These are phyloP conservation scores for Mellivora capensis DNA, from an alignment of 2,113 vertebrate species.

Conservation along the genomic window DNA sequence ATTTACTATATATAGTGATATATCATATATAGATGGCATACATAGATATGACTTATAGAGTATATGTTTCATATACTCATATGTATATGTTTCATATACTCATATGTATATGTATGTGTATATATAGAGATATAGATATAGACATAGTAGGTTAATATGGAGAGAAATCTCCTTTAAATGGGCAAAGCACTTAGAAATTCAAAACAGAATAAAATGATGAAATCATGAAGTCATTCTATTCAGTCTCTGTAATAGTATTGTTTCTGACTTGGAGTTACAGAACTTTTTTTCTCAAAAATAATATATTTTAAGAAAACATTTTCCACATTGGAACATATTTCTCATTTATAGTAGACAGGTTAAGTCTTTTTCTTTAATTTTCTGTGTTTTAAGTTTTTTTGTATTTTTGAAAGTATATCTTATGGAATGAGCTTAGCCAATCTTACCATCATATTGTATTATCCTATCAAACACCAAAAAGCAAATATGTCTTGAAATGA, in stretches of 20 bases:
- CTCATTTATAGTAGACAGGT: not conserved
- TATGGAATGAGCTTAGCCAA: not conserved
- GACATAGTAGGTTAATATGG: not conserved
- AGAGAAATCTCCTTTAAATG: not conserved
- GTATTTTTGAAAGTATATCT: not conserved
- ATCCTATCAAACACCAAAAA: not conserved
- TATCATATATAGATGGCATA: not conserved
- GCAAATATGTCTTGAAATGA: constrained; percentile 4
- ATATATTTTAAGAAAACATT: not conserved
- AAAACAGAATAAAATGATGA: not conserved
- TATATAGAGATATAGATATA: not conserved
- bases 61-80: not conserved
- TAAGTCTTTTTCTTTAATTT: not conserved
- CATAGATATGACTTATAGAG: not conserved
- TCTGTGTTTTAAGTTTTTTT: not conserved
- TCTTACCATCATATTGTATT: not conserved
- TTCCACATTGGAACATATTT: not conserved
- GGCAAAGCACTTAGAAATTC: not conserved
- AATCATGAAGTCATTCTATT: not conserved
- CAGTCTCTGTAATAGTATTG: not conserved
- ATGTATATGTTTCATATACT: not conserved
- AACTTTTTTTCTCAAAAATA: rapidly evolving
- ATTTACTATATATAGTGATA: not conserved
- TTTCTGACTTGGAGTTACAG: not conserved
- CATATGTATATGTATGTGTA: not conserved